Evolutionary conservation across 2,888 invertebrate species (phyloP), one percentile per base, ranked within the genome.

Genomic region (Lycophotia porphyrea): DNA sequence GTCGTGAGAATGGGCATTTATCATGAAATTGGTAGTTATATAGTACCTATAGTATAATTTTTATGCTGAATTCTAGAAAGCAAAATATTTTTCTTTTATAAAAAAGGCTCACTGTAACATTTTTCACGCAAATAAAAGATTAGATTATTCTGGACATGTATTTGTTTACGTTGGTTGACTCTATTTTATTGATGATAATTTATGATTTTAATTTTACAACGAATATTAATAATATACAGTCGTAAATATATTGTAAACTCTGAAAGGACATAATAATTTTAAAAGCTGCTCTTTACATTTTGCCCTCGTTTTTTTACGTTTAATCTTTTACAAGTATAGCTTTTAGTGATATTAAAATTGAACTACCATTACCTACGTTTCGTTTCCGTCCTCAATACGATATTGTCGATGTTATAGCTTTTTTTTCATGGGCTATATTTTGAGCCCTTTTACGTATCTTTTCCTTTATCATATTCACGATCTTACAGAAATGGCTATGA

Each of bases 291-390:
- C 34, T 68, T 67, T 67, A 39, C 24, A 24, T 5, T 76, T 65
- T 8, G 39, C 5, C 27, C 42, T 24, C 34, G 18, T 76, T 69
- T 39, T 76, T 69, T 39, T 58, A 47, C 15, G 13, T 4, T 75
- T 27, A 5, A 11, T 64, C 31, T 47, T 76, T 49, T 47, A 58
- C 36, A 47, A 42, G 24, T 64, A 11, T 58, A 64, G n/a, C 65
- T 76, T 64, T 75, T 31, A 76, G 8, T 21, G 18, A 76, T 27
- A 76, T 75, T 76, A n/a, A 71, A 47, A 36, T 24, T 47, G 9
- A n/a, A 63, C n/a, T 39, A 39, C 2, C 8, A 15, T 8, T n/a
- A 4, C 15, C n/a, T n/a, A n/a, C 63, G 39, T 63, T 39, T 39
- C 63, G n/a, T 39, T 63, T 9, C n/a, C n/a, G 39, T 18, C 63